Percentiles rank a stretch among this genome's conserved stretches.
Conservation (phyloP, 2,888 invertebrate genomes). For the Diaphora mendica region DNA sequence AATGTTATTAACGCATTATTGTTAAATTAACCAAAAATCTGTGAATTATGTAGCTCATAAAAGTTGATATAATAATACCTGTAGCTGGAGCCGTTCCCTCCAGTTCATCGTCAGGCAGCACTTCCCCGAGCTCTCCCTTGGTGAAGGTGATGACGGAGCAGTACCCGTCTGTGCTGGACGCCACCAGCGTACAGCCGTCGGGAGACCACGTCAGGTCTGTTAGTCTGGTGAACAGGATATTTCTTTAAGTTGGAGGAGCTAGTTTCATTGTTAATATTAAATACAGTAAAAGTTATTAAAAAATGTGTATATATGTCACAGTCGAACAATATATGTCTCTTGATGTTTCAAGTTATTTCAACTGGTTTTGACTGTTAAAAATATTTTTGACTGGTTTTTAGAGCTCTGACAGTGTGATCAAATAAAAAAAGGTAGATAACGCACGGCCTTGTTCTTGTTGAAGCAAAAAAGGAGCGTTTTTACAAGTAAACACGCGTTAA, state of each 20-base stretch:
- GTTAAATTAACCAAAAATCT: too few species aligned
- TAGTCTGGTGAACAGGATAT: slow-evolving; percentile 55
- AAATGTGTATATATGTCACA: background rate
- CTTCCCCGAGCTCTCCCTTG: slow-evolving; percentile 68
- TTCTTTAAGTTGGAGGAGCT: background rate
- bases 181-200: slow-evolving; percentile 71
- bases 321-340: too few species aligned
- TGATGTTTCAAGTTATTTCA: too few species aligned
- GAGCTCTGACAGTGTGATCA: too few species aligned
- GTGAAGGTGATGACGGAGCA: slow-evolving; percentile 77
- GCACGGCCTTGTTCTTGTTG: too few species aligned
- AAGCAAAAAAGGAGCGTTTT: too few species aligned
- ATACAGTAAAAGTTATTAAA: background rate
- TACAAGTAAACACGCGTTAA: too few species aligned
- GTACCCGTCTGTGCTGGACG: slow-evolving; percentile 81
- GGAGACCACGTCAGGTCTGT: slow-evolving; percentile 79
- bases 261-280: too few species aligned
- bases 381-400: too few species aligned
- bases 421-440: too few species aligned
- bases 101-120: slow-evolving; percentile 54
- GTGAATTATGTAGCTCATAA: background rate
- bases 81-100: slow-evolving; percentile 22
- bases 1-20: too few species aligned
- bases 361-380: too few species aligned
- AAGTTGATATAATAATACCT: slow-evolving; percentile 26